These are phyloP conservation scores for Dendrolimus punctatus DNA, from an alignment of 1,140 invertebrate genomes.

Conservation along the genomic window DNA sequence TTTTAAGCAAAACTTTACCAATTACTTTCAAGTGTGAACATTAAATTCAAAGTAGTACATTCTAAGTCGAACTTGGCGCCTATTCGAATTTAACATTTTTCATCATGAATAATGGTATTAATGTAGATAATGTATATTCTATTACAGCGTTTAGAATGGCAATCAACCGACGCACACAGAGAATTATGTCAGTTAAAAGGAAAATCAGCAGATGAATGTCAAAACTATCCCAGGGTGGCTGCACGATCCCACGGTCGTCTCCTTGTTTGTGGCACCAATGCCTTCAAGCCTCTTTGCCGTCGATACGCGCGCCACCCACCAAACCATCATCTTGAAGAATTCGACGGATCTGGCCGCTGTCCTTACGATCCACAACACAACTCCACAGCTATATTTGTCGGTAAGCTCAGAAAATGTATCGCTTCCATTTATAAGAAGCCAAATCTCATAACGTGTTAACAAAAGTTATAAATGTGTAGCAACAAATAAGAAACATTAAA, in stretches of 20 bases:
- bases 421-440: too few relatives aligned
- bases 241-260: constrained; percentile 79
- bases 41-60: too few relatives aligned
- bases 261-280: constrained; percentile 96
- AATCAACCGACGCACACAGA: constrained; percentile 84
- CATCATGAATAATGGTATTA: neutral
- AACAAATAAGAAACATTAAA: too few relatives aligned
- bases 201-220: constrained; percentile 91
- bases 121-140: neutral
- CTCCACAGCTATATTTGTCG: constrained; percentile 88
- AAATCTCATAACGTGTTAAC: too few relatives aligned
- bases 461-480: too few relatives aligned
- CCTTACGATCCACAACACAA: constrained; percentile 96
- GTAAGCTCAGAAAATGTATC: constrained; percentile 41
- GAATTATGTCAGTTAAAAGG: constrained; percentile 92
- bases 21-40: too few relatives aligned
- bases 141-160: constrained; percentile 87
- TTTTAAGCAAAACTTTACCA: too few relatives aligned
- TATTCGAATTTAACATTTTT: neutral
- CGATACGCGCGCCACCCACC: constrained; percentile 74
- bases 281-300: constrained; percentile 94
- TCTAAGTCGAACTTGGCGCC: neutral
- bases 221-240: constrained; percentile 96
- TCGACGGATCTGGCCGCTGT: constrained; percentile 88
- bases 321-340: constrained; percentile 75